Evolutionary conservation across 2,113 vertebrate genomes (phyloP).

Genomic region (Semnopithecus entellus): DNA sequence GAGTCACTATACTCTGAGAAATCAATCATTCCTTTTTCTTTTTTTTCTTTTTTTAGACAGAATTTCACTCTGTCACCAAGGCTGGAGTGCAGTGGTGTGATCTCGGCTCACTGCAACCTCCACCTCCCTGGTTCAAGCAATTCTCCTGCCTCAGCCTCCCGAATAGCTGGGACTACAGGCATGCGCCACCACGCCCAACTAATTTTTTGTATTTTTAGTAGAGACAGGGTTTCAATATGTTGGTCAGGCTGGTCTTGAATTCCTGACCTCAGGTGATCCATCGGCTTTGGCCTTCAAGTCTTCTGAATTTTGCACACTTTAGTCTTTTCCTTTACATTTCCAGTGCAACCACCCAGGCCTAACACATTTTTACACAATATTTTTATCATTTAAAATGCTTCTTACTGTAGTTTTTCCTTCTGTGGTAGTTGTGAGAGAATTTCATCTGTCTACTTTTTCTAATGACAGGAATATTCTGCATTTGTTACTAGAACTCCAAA

Average conservation of each 20-base stretch:
- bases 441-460: neutral
- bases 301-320: no score
- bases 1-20: neutral
- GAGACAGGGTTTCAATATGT: neutral
- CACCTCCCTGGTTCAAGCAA: neutral
- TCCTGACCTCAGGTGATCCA: neutral
- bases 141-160: neutral
- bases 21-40: neutral
- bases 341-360: no score
- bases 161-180: neutral
- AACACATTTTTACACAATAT: neutral
- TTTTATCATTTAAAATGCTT: neutral
- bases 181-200: fast-evolving
- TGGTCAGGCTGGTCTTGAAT: neutral
- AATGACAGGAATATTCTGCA: neutral
- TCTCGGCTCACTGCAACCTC: neutral
- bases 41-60: neutral
- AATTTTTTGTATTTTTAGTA: neutral
- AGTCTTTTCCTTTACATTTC: no score
- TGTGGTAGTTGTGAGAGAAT: neutral
- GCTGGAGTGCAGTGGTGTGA: neutral
- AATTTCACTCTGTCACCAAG: neutral
- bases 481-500: neutral
- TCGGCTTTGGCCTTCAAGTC: neutral
- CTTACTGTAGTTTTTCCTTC: neutral